Percentiles rank a stretch among this genome's conserved stretches.
Conservation (phyloP, 2,113 vertebrate species). For the Pontoporia blainvillei region DNA sequence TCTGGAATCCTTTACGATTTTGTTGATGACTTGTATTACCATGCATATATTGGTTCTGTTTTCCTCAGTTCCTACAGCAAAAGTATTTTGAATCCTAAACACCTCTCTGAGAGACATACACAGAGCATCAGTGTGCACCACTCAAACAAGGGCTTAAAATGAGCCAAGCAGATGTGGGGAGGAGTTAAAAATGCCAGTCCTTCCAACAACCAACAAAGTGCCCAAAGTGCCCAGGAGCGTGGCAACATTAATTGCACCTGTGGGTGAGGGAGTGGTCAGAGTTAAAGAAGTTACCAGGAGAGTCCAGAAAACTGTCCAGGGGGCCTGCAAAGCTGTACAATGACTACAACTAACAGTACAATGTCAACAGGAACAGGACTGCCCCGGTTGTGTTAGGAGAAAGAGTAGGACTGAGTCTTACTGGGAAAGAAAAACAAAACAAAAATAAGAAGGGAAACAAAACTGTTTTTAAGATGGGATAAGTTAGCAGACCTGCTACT, state of each 20-base stretch:
- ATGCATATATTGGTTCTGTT: not conserved
- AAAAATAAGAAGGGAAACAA: not conserved
- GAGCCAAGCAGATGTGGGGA: not conserved
- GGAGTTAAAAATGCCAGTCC: not conserved
- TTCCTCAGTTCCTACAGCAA: not conserved
- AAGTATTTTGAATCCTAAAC: not conserved
- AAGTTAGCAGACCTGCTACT: not conserved
- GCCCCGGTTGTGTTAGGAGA: not conserved
- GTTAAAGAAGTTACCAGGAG: not conserved
- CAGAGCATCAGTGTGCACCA: not conserved
- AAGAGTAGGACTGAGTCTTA: not conserved
- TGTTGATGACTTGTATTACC: not conserved
- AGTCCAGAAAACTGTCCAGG: not conserved
- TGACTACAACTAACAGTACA: not conserved
- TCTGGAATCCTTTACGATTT: not conserved
- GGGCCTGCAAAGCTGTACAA: not conserved
- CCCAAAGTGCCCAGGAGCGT: not conserved
- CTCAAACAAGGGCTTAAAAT: not conserved
- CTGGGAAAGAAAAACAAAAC: not conserved
- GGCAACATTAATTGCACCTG: not conserved
- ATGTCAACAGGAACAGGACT: not conserved
- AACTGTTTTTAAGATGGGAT: not conserved
- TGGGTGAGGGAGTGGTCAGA: not conserved
- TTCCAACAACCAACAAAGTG: not conserved
- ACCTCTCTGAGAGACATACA: not conserved